phyloP scores from a whole-genome alignment of 2,888 invertebrate species.

The Drosophila peninsularis region DNA sequence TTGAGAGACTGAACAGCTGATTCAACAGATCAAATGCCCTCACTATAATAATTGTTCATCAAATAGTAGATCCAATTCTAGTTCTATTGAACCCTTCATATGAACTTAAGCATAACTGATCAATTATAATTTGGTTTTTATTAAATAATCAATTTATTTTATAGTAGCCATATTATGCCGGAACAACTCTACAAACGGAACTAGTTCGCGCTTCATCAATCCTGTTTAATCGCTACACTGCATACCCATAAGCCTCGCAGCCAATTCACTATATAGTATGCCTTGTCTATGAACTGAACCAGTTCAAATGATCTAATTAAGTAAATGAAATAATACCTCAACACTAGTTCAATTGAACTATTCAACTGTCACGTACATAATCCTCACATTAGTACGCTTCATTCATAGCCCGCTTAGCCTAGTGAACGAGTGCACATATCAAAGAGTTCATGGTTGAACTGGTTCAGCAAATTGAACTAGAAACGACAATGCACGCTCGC shows the following conservation, averaged over 20 bases:
- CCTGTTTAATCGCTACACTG: neutral
- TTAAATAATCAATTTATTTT: too few relatives aligned
- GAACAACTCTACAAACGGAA: neutral
- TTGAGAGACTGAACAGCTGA: too few relatives aligned
- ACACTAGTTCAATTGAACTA: neutral
- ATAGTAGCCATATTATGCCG: too few relatives aligned
- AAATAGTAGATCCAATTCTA: neutral
- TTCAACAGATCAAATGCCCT: too few relatives aligned
- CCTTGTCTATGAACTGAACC: neutral
- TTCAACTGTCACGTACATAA: neutral
- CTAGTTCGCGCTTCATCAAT: neutral
- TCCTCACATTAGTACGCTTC: neutral
- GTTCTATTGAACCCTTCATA: neutral
- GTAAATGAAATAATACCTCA: too few relatives aligned
- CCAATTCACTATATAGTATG: neutral
- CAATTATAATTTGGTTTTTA: too few relatives aligned
- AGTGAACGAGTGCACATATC: neutral
- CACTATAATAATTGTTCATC: neutral
- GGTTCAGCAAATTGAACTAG: conserved; percentile 1
- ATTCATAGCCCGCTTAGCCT: neutral
- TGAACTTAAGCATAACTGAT: too few relatives aligned
- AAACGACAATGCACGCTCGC: conserved; percentile 4
- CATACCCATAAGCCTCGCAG: neutral
- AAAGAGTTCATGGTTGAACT: conserved; percentile 1
- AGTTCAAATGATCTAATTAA: too few relatives aligned